Percentiles rank a stretch among this genome's conserved stretches.
Conservation (phyloP, 2,888 invertebrate species). For the Caenorhabditis wallacei region DNA sequence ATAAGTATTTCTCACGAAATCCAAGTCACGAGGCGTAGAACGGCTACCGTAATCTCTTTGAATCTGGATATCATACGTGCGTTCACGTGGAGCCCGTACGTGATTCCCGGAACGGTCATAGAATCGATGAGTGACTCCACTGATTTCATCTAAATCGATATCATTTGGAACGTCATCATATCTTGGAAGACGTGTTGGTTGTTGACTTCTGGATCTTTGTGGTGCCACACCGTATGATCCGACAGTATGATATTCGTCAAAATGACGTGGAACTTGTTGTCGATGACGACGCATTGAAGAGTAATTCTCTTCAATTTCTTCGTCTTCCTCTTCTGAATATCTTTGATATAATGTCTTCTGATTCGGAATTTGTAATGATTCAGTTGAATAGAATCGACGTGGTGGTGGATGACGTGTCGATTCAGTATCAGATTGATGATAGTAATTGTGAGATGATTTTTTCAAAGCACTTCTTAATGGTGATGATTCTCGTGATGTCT, state of each 20-base stretch:
- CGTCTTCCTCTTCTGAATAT: constrained; percentile 43
- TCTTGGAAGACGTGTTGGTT: constrained; percentile 27
- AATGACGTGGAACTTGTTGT: constrained; percentile 29
- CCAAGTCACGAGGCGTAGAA: constrained; percentile 21
- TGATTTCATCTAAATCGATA: constrained; percentile 39
- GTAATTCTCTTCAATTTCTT: constrained; percentile 47
- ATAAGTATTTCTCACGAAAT: constrained; percentile 52
- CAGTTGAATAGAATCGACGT: constrained; percentile 43
- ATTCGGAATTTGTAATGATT: constrained; percentile 39
- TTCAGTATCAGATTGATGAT: constrained; percentile 25
- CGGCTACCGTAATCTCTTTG: constrained; percentile 61
- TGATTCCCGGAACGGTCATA: constrained; percentile 71
- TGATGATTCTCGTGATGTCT: constrained; percentile 50
- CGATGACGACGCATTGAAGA: constrained; percentile 30
- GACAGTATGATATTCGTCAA: constrained; percentile 57
- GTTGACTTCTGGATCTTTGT: constrained; percentile 39
- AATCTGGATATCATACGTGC: constrained; percentile 61
- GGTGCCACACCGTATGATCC: constrained; percentile 59
- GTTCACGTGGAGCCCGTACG: constrained; percentile 50
- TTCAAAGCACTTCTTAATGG: constrained; percentile 59
- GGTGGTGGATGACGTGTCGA: constrained; percentile 31
- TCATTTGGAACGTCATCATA: constrained; percentile 36
- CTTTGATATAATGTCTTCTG: constrained; percentile 24
- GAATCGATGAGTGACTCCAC: constrained; percentile 70
- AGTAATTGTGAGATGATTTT: constrained; percentile 56